A percentile compares a stretch with the other conserved stretches of the same genome.
Evolutionary conservation across 2,797 vertebrate species (phyloP).

Genomic region (Sparus aurata): DNA sequence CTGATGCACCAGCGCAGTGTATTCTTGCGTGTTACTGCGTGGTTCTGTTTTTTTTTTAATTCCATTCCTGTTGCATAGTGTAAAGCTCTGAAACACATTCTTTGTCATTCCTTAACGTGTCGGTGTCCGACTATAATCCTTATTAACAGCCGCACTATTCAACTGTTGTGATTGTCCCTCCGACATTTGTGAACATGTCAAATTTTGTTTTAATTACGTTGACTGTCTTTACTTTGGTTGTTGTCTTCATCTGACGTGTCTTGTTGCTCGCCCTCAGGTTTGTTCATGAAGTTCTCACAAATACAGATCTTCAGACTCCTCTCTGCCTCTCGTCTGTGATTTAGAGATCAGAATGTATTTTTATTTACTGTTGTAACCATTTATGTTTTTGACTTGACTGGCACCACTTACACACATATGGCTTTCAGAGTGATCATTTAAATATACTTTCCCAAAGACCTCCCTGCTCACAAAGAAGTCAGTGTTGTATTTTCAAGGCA

Average conservation of each 20-base stretch:
- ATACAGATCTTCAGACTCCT: slow-evolving; percentile 43
- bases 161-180: background rate
- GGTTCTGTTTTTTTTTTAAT: background rate
- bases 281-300: slow-evolving; percentile 42
- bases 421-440: background rate
- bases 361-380: background rate
- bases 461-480: background rate
- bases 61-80: slow-evolving; percentile 1
- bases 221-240: background rate
- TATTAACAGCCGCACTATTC: background rate
- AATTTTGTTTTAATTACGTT: background rate
- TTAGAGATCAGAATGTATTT: background rate
- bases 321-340: background rate
- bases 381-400: background rate
- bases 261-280: slow-evolving; percentile 25
- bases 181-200: slow-evolving; percentile 36
- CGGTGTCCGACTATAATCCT: background rate
- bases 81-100: background rate
- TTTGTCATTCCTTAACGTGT: slow-evolving; percentile 1
- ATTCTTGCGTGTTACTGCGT: slow-evolving; percentile 4
- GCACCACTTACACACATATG: background rate
- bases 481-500: background rate
- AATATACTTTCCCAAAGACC: background rate
- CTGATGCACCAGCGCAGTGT: slow-evolving; percentile 15
- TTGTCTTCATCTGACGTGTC: background rate